phyloP scores from a whole-genome alignment of 2,797 vertebrate species.

The Triplophysa bombifrons region DNA sequence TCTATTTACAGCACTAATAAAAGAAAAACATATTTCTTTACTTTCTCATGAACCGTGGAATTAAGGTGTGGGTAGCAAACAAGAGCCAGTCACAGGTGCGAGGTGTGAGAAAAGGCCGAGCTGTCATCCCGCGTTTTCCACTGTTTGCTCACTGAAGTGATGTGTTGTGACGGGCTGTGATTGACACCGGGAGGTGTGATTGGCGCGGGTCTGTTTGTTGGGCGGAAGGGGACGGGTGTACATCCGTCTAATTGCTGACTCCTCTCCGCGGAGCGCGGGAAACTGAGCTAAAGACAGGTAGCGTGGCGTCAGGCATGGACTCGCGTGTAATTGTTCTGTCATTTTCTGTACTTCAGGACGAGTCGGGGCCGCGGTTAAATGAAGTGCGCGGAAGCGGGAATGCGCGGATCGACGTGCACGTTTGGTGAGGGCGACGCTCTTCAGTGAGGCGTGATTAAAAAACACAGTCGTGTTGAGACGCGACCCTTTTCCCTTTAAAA shows the following conservation, averaged over 20 bases:
- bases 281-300: slow-evolving; percentile 67
- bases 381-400: slow-evolving; percentile 52
- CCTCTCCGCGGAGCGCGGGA: slow-evolving; percentile 71
- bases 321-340: slow-evolving; percentile 71
- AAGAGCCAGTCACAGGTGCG: slow-evolving; percentile 52
- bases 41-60: slow-evolving; percentile 51
- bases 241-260: slow-evolving; percentile 73
- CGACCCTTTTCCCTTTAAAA: slow-evolving; percentile 36
- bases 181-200: slow-evolving; percentile 74
- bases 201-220: slow-evolving; percentile 65
- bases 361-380: slow-evolving; percentile 53
- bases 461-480: slow-evolving; percentile 21
- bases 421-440: slow-evolving; percentile 49
- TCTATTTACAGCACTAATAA: slow-evolving; percentile 27
- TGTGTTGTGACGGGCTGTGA: slow-evolving; percentile 74
- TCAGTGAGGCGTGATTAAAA: slow-evolving; percentile 46
- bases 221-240: slow-evolving; percentile 71
- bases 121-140: slow-evolving; percentile 67
- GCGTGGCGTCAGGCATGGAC: slow-evolving; percentile 59
- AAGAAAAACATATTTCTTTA: slow-evolving; percentile 16
- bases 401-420: slow-evolving; percentile 45
- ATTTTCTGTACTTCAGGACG: slow-evolving; percentile 71
- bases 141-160: slow-evolving; percentile 72
- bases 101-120: slow-evolving; percentile 56
- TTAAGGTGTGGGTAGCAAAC: slow-evolving; percentile 33